phyloP scores from a whole-genome alignment of 2,113 vertebrate genomes.

The Nothobranchius kuhntae region DNA sequence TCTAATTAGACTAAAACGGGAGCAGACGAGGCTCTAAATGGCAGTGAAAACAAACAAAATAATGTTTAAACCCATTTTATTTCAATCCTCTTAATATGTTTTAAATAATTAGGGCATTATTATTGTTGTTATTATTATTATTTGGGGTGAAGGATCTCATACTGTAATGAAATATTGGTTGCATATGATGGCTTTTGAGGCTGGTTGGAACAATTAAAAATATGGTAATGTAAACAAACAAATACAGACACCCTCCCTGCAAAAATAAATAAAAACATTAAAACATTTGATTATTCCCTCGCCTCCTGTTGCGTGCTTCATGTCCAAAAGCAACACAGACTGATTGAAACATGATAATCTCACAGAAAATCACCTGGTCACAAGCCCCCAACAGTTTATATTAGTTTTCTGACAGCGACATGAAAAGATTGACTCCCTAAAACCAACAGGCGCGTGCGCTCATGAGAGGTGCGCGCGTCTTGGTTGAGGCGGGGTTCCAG shows the following conservation, averaged over 20 bases:
- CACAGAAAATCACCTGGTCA: not conserved
- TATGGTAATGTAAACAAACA: no score
- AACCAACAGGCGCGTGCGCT: not conserved
- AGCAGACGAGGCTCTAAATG: not conserved
- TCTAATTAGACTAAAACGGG: slow-evolving; percentile 29
- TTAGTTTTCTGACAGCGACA: not conserved
- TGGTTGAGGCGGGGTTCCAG: not conserved
- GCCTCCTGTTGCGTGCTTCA: no score
- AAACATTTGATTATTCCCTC: no score
- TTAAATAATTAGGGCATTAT: not conserved
- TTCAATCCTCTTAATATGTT: not conserved
- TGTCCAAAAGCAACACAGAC: not conserved
- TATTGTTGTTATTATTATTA: no score
- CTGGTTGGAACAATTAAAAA: no score
- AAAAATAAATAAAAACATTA: no score
- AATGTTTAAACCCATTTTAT: not conserved
- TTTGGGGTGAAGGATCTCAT: no score
- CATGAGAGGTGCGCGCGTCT: not conserved
- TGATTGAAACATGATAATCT: not conserved
- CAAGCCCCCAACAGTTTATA: not conserved
- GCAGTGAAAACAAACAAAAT: slow-evolving; percentile 16
- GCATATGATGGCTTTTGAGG: no score
- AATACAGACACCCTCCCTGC: no score
- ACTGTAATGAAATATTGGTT: no score
- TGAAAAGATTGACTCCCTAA: not conserved